Percentiles rank a stretch among this genome's conserved stretches.
Conservation (phyloP, 2,797 vertebrate species). For the Nothura maculosa region DNA sequence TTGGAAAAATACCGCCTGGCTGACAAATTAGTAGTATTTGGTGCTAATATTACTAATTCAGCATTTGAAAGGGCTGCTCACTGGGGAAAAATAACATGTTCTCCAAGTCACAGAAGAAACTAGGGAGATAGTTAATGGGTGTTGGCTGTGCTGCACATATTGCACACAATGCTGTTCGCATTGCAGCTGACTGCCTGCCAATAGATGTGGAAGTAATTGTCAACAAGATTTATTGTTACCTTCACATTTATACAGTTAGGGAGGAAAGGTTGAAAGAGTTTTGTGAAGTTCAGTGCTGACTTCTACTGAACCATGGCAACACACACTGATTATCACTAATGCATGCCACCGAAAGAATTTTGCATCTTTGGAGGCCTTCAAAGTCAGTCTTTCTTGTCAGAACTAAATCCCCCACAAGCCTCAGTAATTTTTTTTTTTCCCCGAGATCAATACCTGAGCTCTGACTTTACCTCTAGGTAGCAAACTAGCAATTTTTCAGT, state of each 20-base stretch:
- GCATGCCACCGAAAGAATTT: conserved; percentile 58
- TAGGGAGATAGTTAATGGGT: conserved; percentile 83
- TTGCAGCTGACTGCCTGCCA: conserved; percentile 80
- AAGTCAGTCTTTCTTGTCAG: conserved; percentile 48
- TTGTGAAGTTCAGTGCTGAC: conserved; percentile 61
- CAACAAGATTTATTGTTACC: conserved; percentile 81
- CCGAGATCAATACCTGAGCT: conserved; percentile 41
- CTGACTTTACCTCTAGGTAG: not conserved
- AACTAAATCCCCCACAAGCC: not conserved
- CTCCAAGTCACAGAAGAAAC: conserved; percentile 77
- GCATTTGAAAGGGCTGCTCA: conserved; percentile 78
- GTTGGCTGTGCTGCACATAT: conserved; percentile 70
- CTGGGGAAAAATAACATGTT: conserved; percentile 82
- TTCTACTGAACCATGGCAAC: conserved; percentile 69
- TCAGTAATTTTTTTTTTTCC: conserved; percentile 22
- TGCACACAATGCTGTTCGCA: conserved; percentile 69
- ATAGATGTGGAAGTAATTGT: conserved; percentile 80
- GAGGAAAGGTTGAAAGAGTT: conserved; percentile 76
- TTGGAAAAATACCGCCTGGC: conserved; percentile 72
- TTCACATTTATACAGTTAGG: conserved; percentile 77
- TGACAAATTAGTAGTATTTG: conserved; percentile 82
- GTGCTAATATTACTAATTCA: conserved; percentile 84
- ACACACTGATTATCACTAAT: conserved; percentile 70
- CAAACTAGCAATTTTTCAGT: conserved; percentile 10
- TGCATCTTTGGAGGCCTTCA: conserved; percentile 39